phyloP scores from a whole-genome alignment of 2,888 invertebrate genomes.

The Ctena decussata region DNA sequence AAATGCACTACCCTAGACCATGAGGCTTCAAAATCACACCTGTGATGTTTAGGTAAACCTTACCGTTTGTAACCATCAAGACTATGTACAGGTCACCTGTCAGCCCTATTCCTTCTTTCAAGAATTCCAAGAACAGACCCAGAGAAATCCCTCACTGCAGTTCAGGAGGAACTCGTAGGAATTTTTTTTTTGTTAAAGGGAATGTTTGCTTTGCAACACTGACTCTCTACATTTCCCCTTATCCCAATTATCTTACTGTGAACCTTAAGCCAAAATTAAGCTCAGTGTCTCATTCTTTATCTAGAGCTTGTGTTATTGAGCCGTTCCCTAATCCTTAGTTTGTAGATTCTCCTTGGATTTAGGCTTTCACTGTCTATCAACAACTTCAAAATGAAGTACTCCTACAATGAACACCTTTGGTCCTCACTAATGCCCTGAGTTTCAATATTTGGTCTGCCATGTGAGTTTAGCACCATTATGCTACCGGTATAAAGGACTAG shows the following conservation, averaged over 20 bases:
- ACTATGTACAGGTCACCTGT: too few relatives aligned
- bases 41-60: too few relatives aligned
- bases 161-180: background rate
- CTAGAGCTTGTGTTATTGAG: too few relatives aligned
- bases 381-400: background rate
- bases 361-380: too few relatives aligned
- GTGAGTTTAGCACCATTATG: background rate
- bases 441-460: background rate
- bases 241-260: too few relatives aligned
- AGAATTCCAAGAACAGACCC: background rate
- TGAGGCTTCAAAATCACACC: too few relatives aligned
- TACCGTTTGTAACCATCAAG: too few relatives aligned
- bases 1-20: background rate
- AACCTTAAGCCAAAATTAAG: too few relatives aligned
- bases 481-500: background rate
- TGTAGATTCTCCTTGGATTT: too few relatives aligned
- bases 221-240: too few relatives aligned
- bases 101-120: background rate
- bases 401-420: conserved; percentile 2
- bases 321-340: too few relatives aligned
- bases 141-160: background rate
- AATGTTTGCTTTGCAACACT: background rate
- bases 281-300: too few relatives aligned
- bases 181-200: background rate
- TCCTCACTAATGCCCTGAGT: background rate